Evolutionary conservation across 1,140 invertebrate species (phyloP).

Genomic region (Heliconius himera): DNA sequence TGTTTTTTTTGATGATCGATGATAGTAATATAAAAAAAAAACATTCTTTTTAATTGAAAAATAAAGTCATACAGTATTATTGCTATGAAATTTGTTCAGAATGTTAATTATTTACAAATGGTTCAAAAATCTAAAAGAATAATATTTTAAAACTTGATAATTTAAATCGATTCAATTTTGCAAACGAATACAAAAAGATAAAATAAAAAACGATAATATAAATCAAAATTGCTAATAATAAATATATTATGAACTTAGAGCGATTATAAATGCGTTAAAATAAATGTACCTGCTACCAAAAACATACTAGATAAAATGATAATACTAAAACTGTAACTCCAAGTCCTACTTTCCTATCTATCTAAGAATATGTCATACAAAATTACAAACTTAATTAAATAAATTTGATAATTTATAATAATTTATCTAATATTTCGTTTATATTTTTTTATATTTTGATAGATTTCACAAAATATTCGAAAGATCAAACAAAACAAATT

Average conservation of each 20-base stretch:
- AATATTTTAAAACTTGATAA: not conserved
- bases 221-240: not conserved
- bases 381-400: not conserved
- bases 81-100: not conserved
- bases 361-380: no score
- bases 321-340: no score
- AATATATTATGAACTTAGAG: not conserved
- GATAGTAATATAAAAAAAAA: conserved; percentile 5
- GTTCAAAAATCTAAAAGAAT: not conserved
- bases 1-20: conserved; percentile 36
- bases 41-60: not conserved
- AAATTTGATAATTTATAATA: not conserved
- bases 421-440: not conserved
- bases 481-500: no score
- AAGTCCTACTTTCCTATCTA: no score
- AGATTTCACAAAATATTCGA: not conserved
- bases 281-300: not conserved
- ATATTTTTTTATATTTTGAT: not conserved
- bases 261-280: not conserved
- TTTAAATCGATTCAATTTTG: not conserved
- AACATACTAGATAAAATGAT: not conserved
- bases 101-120: conserved; percentile 19
- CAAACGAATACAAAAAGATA: not conserved
- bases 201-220: not conserved
- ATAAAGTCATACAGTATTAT: not conserved